Evolutionary conservation across 2,797 vertebrate species (phyloP).

Genomic region (Tragopan temminckii): DNA sequence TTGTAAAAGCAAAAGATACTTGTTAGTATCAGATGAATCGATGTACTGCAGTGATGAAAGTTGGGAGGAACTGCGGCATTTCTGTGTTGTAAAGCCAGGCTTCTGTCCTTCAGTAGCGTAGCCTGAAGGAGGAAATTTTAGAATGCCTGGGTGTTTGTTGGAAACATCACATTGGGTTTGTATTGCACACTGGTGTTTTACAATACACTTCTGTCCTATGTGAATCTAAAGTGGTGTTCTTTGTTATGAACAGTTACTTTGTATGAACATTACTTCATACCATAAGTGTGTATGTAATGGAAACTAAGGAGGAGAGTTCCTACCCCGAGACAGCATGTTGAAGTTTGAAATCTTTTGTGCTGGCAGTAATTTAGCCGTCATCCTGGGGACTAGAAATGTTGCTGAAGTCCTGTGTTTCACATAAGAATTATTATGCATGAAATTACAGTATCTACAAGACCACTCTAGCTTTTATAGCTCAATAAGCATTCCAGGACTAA

Average conservation of each 20-base stretch:
- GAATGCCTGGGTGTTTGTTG: not conserved
- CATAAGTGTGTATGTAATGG: not conserved
- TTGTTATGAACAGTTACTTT: not conserved
- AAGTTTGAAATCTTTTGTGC: slow-evolving; percentile 5
- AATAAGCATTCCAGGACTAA: not conserved
- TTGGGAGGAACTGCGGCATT: not conserved
- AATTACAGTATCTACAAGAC: not conserved
- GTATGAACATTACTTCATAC: not conserved
- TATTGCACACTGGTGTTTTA: not conserved
- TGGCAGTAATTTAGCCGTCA: not conserved
- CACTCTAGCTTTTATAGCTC: not conserved
- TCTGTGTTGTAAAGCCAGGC: not conserved
- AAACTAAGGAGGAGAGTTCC: not conserved
- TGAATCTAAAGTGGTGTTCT: not conserved
- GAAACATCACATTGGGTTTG: not conserved
- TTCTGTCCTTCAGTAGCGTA: not conserved
- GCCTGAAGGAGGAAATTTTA: not conserved
- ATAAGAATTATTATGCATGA: not conserved
- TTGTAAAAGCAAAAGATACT: not conserved
- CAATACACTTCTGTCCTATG: accelerated
- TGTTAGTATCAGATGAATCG: not conserved
- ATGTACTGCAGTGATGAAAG: not conserved
- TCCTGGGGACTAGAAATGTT: not conserved
- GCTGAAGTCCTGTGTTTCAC: not conserved
- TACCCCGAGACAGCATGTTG: not conserved